Percentiles rank a stretch among this genome's conserved stretches.
phyloP scores from a whole-genome alignment of 1,140 invertebrate genomes.

The Temnothorax nylanderi region DNA sequence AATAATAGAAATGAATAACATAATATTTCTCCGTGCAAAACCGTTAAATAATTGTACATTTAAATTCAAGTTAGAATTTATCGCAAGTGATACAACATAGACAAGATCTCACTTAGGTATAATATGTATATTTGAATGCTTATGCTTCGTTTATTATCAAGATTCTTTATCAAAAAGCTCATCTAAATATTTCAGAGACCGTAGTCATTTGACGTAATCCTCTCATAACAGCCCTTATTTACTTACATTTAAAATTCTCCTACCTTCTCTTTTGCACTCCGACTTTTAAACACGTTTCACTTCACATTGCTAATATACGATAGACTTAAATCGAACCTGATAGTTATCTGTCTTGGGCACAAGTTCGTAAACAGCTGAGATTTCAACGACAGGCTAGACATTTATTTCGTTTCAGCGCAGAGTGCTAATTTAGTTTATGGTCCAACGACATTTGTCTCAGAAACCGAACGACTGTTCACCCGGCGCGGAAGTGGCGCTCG shows the following conservation, averaged over 20 bases:
- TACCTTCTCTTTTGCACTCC: background rate
- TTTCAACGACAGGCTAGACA: background rate
- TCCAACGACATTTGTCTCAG: slow-evolving; percentile 49
- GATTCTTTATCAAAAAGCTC: background rate
- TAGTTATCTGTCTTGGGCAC: slow-evolving; percentile 17
- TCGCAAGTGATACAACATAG: background rate
- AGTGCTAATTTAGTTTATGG: slow-evolving; percentile 61
- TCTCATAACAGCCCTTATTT: background rate
- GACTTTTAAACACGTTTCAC: background rate
- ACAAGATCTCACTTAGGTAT: too few relatives aligned
- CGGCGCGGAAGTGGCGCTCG: background rate
- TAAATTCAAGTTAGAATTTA: background rate
- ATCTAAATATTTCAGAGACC: background rate
- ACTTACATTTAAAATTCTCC: background rate
- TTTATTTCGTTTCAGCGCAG: slow-evolving; percentile 42
- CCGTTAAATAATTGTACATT: background rate
- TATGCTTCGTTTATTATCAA: background rate
- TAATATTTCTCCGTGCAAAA: background rate
- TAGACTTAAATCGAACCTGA: slow-evolving; percentile 32
- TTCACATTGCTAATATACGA: slow-evolving; percentile 25
- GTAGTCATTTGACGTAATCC: background rate
- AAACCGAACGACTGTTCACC: slow-evolving; percentile 11
- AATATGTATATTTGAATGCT: background rate
- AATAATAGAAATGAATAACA: too few relatives aligned
- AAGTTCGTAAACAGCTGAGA: slow-evolving; percentile 27